Evolutionary conservation across 2,888 invertebrate genomes (phyloP).

Genomic region (Rhopalosiphum nymphaeae): DNA sequence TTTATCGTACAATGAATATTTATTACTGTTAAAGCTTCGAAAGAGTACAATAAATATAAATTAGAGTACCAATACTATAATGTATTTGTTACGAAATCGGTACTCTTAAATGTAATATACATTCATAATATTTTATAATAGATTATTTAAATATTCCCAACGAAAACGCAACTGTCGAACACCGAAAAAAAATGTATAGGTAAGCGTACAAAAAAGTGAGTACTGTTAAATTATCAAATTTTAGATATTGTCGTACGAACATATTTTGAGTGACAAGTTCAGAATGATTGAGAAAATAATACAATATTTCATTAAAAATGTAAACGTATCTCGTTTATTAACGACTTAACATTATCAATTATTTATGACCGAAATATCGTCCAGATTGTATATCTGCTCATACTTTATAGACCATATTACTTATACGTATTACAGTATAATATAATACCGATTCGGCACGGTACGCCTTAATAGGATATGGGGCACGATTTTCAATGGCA

Average conservation of each 20-base stretch:
- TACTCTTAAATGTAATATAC: background rate
- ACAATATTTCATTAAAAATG: background rate
- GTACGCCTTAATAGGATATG: background rate
- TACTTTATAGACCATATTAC: background rate
- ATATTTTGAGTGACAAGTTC: background rate
- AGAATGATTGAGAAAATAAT: background rate
- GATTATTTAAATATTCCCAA: background rate
- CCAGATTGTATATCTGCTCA: background rate
- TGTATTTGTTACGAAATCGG: background rate
- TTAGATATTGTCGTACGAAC: background rate
- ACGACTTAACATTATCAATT: background rate
- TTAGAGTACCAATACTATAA: background rate
- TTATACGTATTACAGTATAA: no score
- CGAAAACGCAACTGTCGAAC: background rate
- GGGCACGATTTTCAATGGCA: constrained; percentile 31
- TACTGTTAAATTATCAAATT: background rate
- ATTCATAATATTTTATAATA: background rate
- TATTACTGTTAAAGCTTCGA: background rate
- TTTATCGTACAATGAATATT: background rate
- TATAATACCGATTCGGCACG: background rate
- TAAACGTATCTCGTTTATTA: background rate
- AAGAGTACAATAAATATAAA: background rate
- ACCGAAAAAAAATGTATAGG: background rate
- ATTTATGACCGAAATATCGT: background rate
- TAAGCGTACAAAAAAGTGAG: background rate